These are phyloP conservation scores for Tangara arthus DNA, from an alignment of 2,797 vertebrate genomes.

Conservation along the genomic window DNA sequence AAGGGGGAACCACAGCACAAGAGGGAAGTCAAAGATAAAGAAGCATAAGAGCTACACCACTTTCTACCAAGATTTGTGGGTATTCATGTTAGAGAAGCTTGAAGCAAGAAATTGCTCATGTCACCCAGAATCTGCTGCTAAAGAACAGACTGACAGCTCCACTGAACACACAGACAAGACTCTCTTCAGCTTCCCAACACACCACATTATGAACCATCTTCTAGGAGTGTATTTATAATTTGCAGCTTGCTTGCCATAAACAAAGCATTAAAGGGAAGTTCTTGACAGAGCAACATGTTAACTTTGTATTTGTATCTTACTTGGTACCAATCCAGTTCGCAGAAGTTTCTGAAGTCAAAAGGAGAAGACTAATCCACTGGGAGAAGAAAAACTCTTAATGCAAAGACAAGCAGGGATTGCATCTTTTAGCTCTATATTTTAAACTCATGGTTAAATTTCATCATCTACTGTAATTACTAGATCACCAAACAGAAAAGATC, in stretches of 20 bases:
- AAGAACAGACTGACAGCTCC: neutral
- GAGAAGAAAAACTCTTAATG: conserved; percentile 13
- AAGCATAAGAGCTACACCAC: fast-evolving
- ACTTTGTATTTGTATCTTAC: neutral
- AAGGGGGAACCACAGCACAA: neutral
- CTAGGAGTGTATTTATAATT: neutral
- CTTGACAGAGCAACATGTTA: neutral
- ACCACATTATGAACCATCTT: neutral
- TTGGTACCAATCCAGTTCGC: neutral
- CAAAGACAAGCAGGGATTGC: neutral
- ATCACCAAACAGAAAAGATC: neutral
- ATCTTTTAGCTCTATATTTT: conserved; percentile 1
- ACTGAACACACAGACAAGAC: neutral
- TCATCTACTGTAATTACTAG: neutral
- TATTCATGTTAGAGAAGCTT: neutral
- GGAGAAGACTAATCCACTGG: neutral
- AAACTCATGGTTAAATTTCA: neutral
- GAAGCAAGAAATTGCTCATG: neutral
- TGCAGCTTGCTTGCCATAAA: neutral
- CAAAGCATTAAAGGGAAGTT: neutral
- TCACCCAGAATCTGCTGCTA: neutral
- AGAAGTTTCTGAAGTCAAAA: conserved; percentile 28
- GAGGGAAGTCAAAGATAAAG: neutral
- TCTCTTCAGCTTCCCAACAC: neutral
- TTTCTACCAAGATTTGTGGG: neutral